These are phyloP conservation scores for Picathartes gymnocephalus DNA, from an alignment of 2,113 vertebrate genomes.

Conservation along the genomic window DNA sequence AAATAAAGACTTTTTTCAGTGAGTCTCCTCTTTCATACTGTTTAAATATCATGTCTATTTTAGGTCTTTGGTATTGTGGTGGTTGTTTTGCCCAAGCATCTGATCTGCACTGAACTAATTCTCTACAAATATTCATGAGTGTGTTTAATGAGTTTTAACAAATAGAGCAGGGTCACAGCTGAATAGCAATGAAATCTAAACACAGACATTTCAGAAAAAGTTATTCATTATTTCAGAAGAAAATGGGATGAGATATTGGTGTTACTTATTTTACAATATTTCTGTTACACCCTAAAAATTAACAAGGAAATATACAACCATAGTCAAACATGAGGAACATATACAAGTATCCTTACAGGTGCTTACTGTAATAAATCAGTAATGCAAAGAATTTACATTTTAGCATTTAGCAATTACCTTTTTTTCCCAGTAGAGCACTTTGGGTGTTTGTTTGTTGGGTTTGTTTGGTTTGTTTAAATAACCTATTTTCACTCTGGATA, in stretches of 20 bases:
- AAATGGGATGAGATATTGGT: not conserved
- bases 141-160: constrained; percentile 2
- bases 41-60: not conserved
- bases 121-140: not conserved
- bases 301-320: not conserved
- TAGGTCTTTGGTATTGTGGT: not conserved
- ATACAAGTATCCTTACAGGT: not conserved
- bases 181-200: not conserved
- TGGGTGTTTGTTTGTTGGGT: not conserved
- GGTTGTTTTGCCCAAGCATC: not conserved
- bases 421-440: not conserved
- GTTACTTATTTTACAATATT: not conserved
- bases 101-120: constrained; percentile 3
- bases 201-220: not conserved
- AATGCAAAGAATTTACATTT: not conserved
- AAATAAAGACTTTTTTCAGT: not conserved
- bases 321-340: not conserved
- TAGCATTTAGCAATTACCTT: not conserved
- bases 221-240: not conserved
- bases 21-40: not conserved
- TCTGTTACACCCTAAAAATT: not conserved
- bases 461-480: not conserved
- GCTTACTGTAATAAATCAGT: not conserved
- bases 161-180: not conserved
- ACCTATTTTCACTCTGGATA: not conserved